Percentiles rank a stretch among this genome's conserved stretches.
These are phyloP conservation scores for Lissocephala sabroskyi DNA, from an alignment of 2,888 invertebrate species.

Conservation along the genomic window DNA sequence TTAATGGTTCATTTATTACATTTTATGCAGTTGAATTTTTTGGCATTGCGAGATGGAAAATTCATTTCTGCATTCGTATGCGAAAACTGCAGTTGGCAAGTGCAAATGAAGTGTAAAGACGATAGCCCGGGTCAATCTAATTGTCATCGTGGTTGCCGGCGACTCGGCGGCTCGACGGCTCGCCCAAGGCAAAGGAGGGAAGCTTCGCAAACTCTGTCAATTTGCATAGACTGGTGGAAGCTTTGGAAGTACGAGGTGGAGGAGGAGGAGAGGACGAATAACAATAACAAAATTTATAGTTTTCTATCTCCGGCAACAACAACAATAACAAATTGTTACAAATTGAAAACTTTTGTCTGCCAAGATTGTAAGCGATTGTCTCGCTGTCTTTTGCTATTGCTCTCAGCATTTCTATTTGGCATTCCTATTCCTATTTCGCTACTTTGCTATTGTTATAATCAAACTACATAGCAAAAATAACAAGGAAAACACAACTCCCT, in stretches of 20 bases:
- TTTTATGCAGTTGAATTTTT: too few species aligned
- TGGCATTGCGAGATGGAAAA: too few species aligned
- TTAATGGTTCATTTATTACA: conserved; percentile 43
- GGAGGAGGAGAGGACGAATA: conserved; percentile 8
- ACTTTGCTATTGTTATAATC: conserved; percentile 54
- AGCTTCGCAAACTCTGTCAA: too few species aligned
- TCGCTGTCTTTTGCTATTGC: conserved; percentile 7
- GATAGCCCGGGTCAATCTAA: conserved; percentile 27
- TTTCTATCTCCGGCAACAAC: too few species aligned
- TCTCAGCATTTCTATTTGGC: neutral
- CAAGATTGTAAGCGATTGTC: conserved; percentile 63
- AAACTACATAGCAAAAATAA: conserved; percentile 51
- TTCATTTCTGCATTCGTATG: too few species aligned
- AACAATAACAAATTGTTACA: conserved; percentile 49
- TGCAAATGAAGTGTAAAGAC: conserved; percentile 56
- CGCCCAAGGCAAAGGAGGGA: neutral
- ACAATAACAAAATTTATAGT: neutral
- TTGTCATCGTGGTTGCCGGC: neutral
- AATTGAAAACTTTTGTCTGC: conserved; percentile 59
- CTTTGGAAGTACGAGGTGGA: too few species aligned
- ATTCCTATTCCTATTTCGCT: too few species aligned
- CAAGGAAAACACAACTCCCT: conserved; percentile 37
- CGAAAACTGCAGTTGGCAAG: conserved; percentile 23
- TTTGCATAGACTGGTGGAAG: too few species aligned
- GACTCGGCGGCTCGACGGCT: neutral